Conservation (phyloP, 2,113 vertebrate species). For the Megatriorchis doriae region DNA sequence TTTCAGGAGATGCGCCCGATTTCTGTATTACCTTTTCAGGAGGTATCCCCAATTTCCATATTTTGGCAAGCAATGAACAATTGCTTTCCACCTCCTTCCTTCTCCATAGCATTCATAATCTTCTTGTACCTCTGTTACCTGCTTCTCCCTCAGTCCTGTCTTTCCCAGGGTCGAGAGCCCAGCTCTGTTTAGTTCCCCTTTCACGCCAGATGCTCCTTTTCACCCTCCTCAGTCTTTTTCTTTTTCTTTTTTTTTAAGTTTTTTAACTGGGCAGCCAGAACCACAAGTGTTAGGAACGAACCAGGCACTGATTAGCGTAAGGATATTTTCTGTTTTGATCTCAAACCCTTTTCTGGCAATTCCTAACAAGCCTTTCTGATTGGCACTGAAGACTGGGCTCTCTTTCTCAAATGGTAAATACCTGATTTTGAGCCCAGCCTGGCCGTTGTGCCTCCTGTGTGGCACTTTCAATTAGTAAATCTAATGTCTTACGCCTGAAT, state of each 20-base stretch:
- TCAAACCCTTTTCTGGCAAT: neutral
- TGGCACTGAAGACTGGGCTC: neutral
- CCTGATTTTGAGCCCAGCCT: neutral
- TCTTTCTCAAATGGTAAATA: neutral
- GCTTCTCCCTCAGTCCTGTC: neutral
- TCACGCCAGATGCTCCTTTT: neutral
- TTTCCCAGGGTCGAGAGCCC: neutral
- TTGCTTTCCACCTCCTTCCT: neutral
- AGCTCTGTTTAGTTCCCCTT: neutral
- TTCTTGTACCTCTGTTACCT: accelerated
- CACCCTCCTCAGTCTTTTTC: neutral
- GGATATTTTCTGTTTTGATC: neutral
- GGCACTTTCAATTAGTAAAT: neutral
- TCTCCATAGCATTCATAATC: accelerated
- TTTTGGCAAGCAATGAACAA: neutral
- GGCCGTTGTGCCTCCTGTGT: neutral
- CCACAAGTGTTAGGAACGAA: neutral
- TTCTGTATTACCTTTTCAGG: neutral
- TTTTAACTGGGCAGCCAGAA: neutral
- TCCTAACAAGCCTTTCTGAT: neutral
- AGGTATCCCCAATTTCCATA: neutral
- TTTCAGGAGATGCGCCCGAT: neutral
- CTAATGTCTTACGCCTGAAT: neutral
- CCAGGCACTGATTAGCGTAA: neutral
- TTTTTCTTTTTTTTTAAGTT: neutral